Conservation (phyloP, 2,888 invertebrate species). For the Latrodectus hesperus region DNA sequence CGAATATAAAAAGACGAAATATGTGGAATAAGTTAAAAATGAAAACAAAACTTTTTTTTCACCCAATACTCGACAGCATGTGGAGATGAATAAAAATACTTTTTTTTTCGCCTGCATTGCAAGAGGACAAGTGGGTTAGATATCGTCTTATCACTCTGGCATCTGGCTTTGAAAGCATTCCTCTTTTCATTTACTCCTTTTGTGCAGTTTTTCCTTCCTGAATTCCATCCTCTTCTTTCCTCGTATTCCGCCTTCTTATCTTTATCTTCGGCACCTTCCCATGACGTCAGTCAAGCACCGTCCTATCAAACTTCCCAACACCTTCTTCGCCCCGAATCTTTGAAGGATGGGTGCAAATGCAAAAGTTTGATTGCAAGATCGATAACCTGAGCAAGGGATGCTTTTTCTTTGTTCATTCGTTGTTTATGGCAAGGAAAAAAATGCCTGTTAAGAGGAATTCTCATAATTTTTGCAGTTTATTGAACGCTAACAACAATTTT, state of each 20-base stretch:
- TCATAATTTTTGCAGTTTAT: too few relatives aligned
- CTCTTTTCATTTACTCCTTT: slow-evolving; percentile 58
- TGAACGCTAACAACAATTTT: too few relatives aligned
- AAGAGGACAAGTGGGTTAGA: slow-evolving; percentile 38
- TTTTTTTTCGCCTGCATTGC: background rate
- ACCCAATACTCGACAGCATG: slow-evolving; percentile 7
- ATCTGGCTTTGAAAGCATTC: slow-evolving; percentile 59
- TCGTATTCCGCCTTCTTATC: slow-evolving; percentile 43
- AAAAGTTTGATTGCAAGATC: slow-evolving; percentile 24
- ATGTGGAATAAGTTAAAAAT: too few relatives aligned
- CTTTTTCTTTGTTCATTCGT: background rate
- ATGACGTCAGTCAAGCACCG: slow-evolving; percentile 60
- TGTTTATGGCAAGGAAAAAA: too few relatives aligned
- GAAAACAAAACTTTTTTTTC: slow-evolving; percentile 13
- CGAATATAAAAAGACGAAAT: too few relatives aligned
- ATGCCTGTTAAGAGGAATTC: too few relatives aligned
- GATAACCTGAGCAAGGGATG: slow-evolving; percentile 5
- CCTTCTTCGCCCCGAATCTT: slow-evolving; percentile 20
- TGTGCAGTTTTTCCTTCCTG: slow-evolving; percentile 31
- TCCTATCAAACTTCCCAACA: slow-evolving; percentile 50
- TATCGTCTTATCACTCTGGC: slow-evolving; percentile 51
- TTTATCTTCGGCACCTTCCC: slow-evolving; percentile 61
- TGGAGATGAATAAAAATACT: background rate
- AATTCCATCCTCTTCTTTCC: slow-evolving; percentile 16
- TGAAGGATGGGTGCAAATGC: background rate